phyloP scores from a whole-genome alignment of 2,888 invertebrate species.

The Neoitamus cyanurus region DNA sequence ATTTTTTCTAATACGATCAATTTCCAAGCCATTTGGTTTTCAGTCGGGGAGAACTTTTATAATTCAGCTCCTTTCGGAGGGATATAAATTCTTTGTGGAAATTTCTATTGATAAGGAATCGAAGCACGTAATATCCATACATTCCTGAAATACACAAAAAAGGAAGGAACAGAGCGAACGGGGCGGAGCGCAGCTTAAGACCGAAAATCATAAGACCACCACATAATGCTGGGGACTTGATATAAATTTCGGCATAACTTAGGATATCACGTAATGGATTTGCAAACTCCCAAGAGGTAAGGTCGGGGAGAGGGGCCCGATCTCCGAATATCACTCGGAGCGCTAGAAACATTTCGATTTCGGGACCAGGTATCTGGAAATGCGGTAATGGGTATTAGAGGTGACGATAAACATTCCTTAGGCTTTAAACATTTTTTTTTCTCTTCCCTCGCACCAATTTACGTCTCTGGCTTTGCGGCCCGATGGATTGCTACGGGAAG shows the following conservation, averaged over 20 bases:
- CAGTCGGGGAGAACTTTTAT: background rate
- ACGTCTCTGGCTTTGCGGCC: background rate
- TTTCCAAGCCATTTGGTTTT: constrained; percentile 29
- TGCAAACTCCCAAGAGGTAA: background rate
- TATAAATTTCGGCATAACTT: constrained; percentile 32
- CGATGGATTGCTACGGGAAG: background rate
- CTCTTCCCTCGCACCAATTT: background rate
- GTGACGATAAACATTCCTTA: background rate
- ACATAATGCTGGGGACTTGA: constrained; percentile 33
- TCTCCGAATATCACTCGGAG: background rate
- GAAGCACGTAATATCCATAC: constrained; percentile 43
- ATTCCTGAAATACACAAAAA: constrained; percentile 33
- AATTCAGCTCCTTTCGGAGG: constrained; percentile 12
- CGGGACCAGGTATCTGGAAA: background rate
- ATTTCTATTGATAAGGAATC: constrained; percentile 42
- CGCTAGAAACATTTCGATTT: constrained; percentile 22
- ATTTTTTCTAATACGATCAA: constrained; percentile 16
- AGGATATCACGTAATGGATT: constrained; percentile 33
- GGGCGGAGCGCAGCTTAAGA: background rate
- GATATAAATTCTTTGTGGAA: constrained; percentile 38
- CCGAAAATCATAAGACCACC: constrained; percentile 41
- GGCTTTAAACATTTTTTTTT: background rate
- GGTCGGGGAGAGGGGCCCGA: background rate
- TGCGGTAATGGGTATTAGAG: constrained; percentile 11
- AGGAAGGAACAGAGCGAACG: background rate